These are phyloP conservation scores for Trichomalopsis sarcophagae DNA, from an alignment of 1,140 invertebrate species.

Conservation along the genomic window DNA sequence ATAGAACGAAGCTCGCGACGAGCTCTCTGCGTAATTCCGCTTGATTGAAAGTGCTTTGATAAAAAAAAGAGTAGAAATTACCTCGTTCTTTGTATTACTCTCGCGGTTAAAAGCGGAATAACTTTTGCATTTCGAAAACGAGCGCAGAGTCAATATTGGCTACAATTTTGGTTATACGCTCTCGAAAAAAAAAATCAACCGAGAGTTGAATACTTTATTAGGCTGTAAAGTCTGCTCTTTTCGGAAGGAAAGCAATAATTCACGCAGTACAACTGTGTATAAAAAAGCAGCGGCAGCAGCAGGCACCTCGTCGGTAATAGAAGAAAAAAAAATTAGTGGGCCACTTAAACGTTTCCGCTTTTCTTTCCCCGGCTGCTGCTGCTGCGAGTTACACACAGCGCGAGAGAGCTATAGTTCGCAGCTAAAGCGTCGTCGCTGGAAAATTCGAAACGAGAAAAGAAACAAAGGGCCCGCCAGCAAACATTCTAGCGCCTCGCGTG, in stretches of 20 bases:
- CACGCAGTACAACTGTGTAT: neutral
- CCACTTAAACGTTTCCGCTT: constrained; percentile 39
- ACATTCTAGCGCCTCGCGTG: constrained; percentile 8
- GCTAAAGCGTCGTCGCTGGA: constrained; percentile 1
- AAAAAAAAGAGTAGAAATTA: neutral
- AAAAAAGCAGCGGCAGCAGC: too few species aligned
- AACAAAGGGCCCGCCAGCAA: neutral
- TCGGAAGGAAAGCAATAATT: constrained; percentile 14
- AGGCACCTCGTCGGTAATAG: too few species aligned
- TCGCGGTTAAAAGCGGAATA: neutral
- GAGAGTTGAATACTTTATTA: constrained; percentile 24
- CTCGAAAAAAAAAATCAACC: neutral
- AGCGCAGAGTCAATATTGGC: neutral
- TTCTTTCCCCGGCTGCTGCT: neutral
- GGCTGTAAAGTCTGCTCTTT: neutral
- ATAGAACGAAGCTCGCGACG: too few species aligned
- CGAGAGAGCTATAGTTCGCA: neutral
- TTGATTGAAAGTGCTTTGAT: neutral
- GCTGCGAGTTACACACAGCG: constrained; percentile 9
- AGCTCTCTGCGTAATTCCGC: neutral
- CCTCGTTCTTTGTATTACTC: neutral
- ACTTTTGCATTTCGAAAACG: neutral
- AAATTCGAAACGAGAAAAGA: constrained; percentile 30
- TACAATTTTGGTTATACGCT: too few species aligned
- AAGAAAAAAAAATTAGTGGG: constrained; percentile 32